Base-by-base conservation (phyloP, 2,888 invertebrate genomes). In the Gonocerus acuteangulatus region DNA sequence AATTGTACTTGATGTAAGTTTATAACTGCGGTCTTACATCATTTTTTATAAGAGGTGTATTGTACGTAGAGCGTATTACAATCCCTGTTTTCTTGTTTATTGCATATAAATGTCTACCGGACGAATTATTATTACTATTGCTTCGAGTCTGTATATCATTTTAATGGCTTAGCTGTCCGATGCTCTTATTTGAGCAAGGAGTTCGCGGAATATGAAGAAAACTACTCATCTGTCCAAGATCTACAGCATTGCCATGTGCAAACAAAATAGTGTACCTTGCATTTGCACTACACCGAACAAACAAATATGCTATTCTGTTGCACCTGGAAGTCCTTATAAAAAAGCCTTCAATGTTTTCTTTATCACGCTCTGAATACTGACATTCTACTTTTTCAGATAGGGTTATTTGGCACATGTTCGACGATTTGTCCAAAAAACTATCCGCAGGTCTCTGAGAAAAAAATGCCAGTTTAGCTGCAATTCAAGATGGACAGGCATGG, bases 401-500 rank as follows among this genome's bases (percentile, higher is more conserved):
- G 65, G 87, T 86, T 70, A 93, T 80, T 66, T 84, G 82, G 72
- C 86, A 89, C 76, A 89, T 86, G 64, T 86, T 82, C 74, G 90
- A 90, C 70, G 84, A 83, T 73, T 94, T 93, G 72, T 94, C 94
- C 65, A 88, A 84, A 74, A 99, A 86, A 74, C 89, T 87, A 80
- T 99, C 99, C 68, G 96, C 96, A 70, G 96, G 91, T 78, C 96
- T 95, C 69, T 99, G 99, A 71, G 99, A 99, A 76, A 99, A 84
- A 79, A 99, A 99, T 68, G 99, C 99, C 74, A 99, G 81, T 81
- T 99, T 99, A 70, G 97, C 95, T 72, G 96, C 97, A 73, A 99
- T 99, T 77, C 91, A 86, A 71, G 95, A 94, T 70, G 99, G 99
- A 79, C 94, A 96, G 73, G 99, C 99, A 74, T 99, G 99, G 82